These are phyloP conservation scores for Archips crataeganus DNA, from an alignment of 2,888 invertebrate species.

Conservation along the genomic window DNA sequence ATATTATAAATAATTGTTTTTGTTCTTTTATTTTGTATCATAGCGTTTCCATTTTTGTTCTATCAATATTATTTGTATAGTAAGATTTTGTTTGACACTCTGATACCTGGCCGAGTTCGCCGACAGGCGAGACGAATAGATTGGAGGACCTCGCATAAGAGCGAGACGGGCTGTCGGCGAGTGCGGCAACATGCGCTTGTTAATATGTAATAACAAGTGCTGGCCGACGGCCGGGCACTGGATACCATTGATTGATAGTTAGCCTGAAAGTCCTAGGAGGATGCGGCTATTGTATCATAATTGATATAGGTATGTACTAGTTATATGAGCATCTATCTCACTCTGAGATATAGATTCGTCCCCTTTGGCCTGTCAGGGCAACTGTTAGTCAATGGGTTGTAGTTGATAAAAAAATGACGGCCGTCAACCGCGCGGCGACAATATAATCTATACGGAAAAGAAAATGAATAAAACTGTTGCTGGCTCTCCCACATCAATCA, in stretches of 20 bases:
- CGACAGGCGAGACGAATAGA: constrained; percentile 10
- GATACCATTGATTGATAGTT: neutral
- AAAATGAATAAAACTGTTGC: constrained; percentile 23
- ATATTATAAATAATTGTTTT: constrained; percentile 58
- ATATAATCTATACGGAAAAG: constrained; percentile 10
- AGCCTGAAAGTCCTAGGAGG: neutral
- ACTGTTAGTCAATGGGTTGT: neutral
- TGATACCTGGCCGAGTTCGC: constrained; percentile 36
- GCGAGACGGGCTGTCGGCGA: constrained; percentile 2
- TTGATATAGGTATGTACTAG: neutral
- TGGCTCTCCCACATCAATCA: constrained; percentile 37
- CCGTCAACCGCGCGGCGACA: neutral
- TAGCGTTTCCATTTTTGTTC: constrained; percentile 68
- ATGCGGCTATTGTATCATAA: neutral
- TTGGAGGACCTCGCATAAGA: constrained; percentile 4
- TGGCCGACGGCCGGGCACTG: neutral
- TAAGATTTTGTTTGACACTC: constrained; percentile 72
- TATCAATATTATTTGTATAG: constrained; percentile 72
- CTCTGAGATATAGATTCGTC: neutral
- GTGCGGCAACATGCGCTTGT: neutral
- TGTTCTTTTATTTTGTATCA: constrained; percentile 70
- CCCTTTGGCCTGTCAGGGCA: neutral
- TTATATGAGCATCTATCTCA: neutral
- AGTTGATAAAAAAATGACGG: neutral
- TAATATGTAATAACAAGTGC: neutral